phyloP scores from a whole-genome alignment of 2,113 vertebrate species.

The Hyperopisus bebe region DNA sequence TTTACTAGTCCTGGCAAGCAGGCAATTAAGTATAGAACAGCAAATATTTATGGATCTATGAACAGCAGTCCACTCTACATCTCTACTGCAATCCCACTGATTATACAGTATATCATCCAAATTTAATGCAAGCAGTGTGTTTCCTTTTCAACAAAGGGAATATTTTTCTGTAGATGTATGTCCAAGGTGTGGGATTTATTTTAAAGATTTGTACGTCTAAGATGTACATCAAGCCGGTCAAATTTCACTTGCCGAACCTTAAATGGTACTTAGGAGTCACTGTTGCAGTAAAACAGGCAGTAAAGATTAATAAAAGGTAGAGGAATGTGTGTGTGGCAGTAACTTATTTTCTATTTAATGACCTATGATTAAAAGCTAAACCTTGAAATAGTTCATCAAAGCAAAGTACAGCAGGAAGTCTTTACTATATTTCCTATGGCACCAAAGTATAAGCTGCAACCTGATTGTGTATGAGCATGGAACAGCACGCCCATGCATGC shows the following conservation, averaged over 20 bases:
- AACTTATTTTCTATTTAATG: not conserved
- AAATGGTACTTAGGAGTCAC: not conserved
- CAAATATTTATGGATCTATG: not conserved
- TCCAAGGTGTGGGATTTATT: not conserved
- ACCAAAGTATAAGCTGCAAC: not conserved
- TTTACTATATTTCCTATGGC: not conserved
- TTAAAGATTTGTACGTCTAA: not conserved
- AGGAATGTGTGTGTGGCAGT: not conserved
- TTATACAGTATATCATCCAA: not conserved
- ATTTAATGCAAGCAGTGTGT: not conserved
- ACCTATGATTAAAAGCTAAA: not conserved
- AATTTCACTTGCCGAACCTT: not conserved
- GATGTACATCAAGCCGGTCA: not conserved
- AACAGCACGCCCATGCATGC: conserved; percentile 56
- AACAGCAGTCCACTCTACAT: not conserved
- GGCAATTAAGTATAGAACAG: not conserved
- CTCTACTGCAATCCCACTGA: not conserved
- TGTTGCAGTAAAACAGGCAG: not conserved
- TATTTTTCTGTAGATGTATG: not conserved
- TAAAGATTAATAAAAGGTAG: not conserved
- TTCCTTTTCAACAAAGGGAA: not conserved
- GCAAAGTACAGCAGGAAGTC: conserved; percentile 9
- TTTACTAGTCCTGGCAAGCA: not conserved
- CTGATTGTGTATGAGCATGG: conserved; percentile 11
- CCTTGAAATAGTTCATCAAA: not conserved